Percentiles rank a stretch among this genome's conserved stretches.
Evolutionary conservation across 2,797 vertebrate genomes (phyloP).

Genomic region (Hybognathus amarus): DNA sequence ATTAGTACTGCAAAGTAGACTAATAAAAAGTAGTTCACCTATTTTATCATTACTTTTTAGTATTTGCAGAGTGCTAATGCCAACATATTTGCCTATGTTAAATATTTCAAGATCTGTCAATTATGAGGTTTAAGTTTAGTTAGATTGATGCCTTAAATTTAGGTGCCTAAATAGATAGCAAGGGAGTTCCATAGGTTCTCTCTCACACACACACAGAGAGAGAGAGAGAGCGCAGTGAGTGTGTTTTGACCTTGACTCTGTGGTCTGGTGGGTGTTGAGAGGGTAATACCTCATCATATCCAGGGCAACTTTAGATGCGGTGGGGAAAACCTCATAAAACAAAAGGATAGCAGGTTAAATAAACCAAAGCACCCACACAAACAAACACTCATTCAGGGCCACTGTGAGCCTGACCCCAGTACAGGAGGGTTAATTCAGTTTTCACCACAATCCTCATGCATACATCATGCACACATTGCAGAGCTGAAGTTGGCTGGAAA

Average conservation of each 20-base stretch:
- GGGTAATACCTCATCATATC: slow-evolving; percentile 80
- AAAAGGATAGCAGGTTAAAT: slow-evolving; percentile 75
- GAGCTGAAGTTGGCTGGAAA: background rate
- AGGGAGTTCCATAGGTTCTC: background rate
- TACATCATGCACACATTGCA: background rate
- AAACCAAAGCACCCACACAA: slow-evolving; percentile 62
- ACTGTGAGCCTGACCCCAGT: slow-evolving; percentile 24
- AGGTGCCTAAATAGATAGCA: slow-evolving; percentile 25
- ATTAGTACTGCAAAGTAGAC: too few species aligned
- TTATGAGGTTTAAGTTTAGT: background rate
- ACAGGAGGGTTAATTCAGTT: slow-evolving; percentile 40
- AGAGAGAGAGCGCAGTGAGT: slow-evolving; percentile 36
- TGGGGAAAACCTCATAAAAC: slow-evolving; percentile 73
- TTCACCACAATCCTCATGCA: background rate
- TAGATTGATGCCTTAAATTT: background rate
- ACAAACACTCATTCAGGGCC: slow-evolving; percentile 1
- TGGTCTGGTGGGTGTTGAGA: slow-evolving; percentile 73
- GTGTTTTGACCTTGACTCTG: slow-evolving; percentile 79
- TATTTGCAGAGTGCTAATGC: background rate
- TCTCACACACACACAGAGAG: background rate
- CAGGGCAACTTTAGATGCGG: slow-evolving; percentile 77
- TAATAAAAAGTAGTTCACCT: too few species aligned
- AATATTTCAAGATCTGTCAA: background rate
- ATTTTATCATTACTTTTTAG: too few species aligned
- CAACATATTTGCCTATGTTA: background rate